Percentiles rank a stretch among this genome's conserved stretches.
Conservation (phyloP, 2,113 vertebrate genomes). For the Struthio camelus region DNA sequence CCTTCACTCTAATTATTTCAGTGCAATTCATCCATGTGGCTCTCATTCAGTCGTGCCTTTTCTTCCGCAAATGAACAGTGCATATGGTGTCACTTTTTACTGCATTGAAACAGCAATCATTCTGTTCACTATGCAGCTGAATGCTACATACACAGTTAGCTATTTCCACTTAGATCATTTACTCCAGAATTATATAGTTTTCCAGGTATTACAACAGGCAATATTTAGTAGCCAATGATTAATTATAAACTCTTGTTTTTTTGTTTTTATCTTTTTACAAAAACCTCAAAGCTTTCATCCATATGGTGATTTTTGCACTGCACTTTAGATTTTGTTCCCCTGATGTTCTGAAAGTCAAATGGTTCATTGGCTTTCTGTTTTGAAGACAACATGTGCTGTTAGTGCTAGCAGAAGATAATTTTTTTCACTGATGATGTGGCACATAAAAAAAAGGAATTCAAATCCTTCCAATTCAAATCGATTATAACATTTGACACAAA, state of each 20-base stretch:
- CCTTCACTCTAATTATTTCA: background rate
- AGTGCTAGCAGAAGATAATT: background rate
- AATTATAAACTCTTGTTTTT: background rate
- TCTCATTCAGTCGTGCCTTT: background rate
- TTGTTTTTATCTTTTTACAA: background rate
- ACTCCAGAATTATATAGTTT: background rate
- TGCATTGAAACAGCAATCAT: background rate
- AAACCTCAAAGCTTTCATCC: background rate
- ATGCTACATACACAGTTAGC: background rate
- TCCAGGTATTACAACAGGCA: background rate
- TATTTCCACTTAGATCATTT: background rate
- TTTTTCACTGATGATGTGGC: background rate
- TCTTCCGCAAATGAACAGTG: background rate
- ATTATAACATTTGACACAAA: background rate
- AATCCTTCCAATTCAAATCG: background rate
- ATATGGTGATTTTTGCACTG: background rate
- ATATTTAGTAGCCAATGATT: background rate
- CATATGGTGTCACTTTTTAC: background rate
- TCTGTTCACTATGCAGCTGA: background rate
- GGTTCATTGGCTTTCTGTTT: background rate
- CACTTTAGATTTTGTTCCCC: background rate
- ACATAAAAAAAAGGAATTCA: background rate
- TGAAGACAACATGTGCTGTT: background rate
- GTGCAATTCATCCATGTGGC: background rate
- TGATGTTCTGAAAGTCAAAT: background rate